These are phyloP conservation scores for Hemibagrus wyckioides DNA, from an alignment of 2,113 vertebrate genomes.

Conservation along the genomic window DNA sequence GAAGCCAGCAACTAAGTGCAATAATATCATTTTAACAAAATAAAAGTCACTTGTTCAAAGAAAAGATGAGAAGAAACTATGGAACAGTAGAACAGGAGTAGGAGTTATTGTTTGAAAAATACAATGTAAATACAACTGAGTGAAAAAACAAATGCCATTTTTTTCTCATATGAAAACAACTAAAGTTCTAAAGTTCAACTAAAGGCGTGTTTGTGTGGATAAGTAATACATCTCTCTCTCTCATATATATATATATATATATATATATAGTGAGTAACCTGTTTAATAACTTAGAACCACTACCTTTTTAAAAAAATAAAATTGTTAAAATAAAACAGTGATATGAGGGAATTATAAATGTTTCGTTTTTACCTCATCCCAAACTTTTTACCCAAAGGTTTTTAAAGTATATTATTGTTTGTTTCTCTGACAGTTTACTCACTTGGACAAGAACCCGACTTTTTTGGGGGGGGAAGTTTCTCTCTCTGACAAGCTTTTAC, in stretches of 20 bases:
- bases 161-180: not conserved
- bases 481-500: not conserved
- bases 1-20: constrained; percentile 34
- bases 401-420: not conserved
- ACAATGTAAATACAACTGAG: not conserved
- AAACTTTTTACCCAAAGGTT: not conserved
- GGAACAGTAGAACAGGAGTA: too few relatives aligned
- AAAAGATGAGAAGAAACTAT: not conserved
- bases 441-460: not conserved
- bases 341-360: not conserved
- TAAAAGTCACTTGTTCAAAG: constrained; percentile 28
- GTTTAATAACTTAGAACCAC: too few relatives aligned
- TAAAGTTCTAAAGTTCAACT: not conserved
- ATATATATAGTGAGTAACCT: too few relatives aligned
- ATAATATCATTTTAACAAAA: constrained; percentile 24
- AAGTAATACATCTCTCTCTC: not conserved
- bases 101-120: not conserved
- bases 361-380: not conserved
- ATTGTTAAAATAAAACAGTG: too few relatives aligned
- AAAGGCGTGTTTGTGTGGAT: not conserved
- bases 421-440: not conserved
- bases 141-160: not conserved
- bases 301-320: too few relatives aligned
- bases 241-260: constrained; percentile 14
- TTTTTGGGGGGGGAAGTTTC: too few relatives aligned